Evolutionary conservation across 2,797 vertebrate genomes (phyloP).

Genomic region (Dallia pectoralis): DNA sequence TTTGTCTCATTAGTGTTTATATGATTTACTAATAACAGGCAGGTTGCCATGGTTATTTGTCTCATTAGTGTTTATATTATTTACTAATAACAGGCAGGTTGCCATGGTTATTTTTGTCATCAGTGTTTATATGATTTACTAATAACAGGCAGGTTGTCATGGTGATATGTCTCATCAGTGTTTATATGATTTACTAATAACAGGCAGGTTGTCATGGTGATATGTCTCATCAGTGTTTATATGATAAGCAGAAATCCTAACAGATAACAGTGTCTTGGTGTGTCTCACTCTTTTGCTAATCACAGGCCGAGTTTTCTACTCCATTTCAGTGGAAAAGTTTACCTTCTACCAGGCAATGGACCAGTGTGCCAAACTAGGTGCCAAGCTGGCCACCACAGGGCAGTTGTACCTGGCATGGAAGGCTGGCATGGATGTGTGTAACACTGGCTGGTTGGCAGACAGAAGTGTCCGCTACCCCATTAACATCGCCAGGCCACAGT

Average conservation of each 20-base stretch:
- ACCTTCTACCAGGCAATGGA: conserved; percentile 87
- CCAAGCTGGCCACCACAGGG: conserved; percentile 88
- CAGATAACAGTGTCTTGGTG: not conserved
- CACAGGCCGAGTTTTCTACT: conserved; percentile 92
- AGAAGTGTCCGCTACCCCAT: conserved; percentile 95
- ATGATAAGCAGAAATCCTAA: not conserved
- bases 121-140: not conserved
- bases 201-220: not conserved
- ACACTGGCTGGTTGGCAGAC: conserved; percentile 92
- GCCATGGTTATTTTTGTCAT: too few species aligned
- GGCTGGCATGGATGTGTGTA: conserved; percentile 92
- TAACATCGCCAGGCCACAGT: conserved; percentile 87
- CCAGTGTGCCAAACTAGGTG: conserved; percentile 86
- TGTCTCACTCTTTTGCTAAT: conserved; percentile 1
- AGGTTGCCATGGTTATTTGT: too few species aligned
- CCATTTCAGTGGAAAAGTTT: conserved; percentile 85
- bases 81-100: not conserved
- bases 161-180: too few species aligned
- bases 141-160: not conserved
- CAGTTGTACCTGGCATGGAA: conserved; percentile 95
- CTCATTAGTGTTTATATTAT: not conserved
- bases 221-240: too few species aligned
- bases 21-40: not conserved
- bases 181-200: not conserved
- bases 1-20: too few species aligned